These are phyloP conservation scores for Tetrapedia diversipes DNA, from an alignment of 2,888 invertebrate species.

Conservation along the genomic window DNA sequence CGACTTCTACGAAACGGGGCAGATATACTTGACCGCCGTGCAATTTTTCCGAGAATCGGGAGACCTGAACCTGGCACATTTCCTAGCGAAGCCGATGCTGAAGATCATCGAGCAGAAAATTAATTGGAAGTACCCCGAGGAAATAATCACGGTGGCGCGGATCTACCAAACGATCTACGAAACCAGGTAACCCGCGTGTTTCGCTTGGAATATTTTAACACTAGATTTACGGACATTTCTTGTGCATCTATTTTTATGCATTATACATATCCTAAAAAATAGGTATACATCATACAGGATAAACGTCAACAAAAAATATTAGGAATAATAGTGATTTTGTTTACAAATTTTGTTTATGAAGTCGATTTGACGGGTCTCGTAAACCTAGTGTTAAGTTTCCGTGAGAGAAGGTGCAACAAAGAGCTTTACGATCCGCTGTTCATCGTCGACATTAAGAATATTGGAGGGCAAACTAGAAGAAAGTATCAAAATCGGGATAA, in stretches of 20 bases:
- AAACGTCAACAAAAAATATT: too few relatives aligned
- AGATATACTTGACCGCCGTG: slow-evolving; percentile 83
- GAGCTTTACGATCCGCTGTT: background rate
- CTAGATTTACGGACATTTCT: too few relatives aligned
- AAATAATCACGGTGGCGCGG: slow-evolving; percentile 83
- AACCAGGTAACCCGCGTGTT: slow-evolving; percentile 63
- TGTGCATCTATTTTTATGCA: too few relatives aligned
- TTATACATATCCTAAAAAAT: too few relatives aligned
- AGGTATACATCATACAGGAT: too few relatives aligned
- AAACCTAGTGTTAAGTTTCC: too few relatives aligned
- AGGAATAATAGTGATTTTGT: too few relatives aligned
- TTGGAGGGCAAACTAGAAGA: slow-evolving; percentile 66
- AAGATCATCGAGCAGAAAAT: slow-evolving; percentile 66
- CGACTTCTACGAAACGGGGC: slow-evolving; percentile 77
- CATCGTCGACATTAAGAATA: slow-evolving; percentile 58
- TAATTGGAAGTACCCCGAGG: slow-evolving; percentile 81
- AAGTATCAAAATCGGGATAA: slow-evolving; percentile 66
- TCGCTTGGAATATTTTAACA: too few relatives aligned
- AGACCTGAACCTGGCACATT: slow-evolving; percentile 79
- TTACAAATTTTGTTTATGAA: too few relatives aligned
- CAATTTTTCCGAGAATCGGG: slow-evolving; percentile 83
- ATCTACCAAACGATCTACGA: slow-evolving; percentile 83
- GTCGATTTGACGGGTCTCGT: too few relatives aligned
- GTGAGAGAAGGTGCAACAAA: background rate
- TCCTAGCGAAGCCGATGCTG: slow-evolving; percentile 79